Evolutionary conservation across 2,113 vertebrate genomes (phyloP).

Genomic region (Upupa epops): DNA sequence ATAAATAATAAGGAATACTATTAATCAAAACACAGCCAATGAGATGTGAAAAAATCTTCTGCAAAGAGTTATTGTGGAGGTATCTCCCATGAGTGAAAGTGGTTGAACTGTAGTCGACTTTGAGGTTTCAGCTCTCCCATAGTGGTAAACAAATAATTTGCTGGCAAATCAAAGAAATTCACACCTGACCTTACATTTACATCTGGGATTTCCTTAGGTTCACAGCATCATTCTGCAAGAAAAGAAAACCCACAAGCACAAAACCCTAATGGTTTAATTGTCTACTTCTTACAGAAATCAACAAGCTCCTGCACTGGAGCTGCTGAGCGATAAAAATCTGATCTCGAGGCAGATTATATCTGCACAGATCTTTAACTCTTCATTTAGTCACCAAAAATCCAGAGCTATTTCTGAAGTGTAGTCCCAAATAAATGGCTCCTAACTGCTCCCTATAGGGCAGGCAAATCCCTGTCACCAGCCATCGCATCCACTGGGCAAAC

Average conservation of each 20-base stretch:
- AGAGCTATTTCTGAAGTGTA: neutral
- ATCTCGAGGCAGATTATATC: neutral
- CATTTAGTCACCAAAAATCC: neutral
- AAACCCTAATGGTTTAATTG: neutral
- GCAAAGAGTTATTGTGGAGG: neutral
- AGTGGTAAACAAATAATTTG: slow-evolving; percentile 3
- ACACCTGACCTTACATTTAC: slow-evolving; percentile 1
- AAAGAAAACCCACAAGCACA: neutral
- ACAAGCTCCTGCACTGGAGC: neutral
- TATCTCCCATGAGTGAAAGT: neutral
- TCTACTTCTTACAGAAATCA: neutral
- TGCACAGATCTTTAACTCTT: neutral
- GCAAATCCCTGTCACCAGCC: slow-evolving; percentile 33
- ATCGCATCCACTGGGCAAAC: slow-evolving; percentile 33
- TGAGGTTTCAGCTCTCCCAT: neutral
- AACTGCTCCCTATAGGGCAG: neutral
- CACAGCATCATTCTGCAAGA: neutral
- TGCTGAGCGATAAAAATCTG: neutral
- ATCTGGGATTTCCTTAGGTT: neutral
- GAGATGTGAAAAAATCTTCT: neutral
- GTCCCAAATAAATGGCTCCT: neutral
- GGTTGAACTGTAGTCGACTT: neutral
- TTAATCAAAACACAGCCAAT: neutral
- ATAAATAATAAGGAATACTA: neutral
- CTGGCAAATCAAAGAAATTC: slow-evolving; percentile 17